A percentile compares a stretch with the other conserved stretches of the same genome.
These are phyloP conservation scores for Morphnarchus princeps DNA, from an alignment of 2,113 vertebrate species.

Conservation along the genomic window DNA sequence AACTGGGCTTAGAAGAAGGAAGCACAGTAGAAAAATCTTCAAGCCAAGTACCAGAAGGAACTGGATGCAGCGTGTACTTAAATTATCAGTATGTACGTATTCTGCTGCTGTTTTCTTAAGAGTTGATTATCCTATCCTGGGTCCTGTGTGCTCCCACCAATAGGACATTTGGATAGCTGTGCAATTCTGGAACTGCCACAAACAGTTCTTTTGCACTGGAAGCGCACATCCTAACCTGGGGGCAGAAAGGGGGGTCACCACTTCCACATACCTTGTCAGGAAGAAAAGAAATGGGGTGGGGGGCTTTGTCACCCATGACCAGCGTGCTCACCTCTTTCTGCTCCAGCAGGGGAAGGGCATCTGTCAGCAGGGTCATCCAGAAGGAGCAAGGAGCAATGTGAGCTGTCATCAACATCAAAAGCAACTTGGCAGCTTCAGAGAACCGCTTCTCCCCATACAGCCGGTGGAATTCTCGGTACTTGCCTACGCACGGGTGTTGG, in stretches of 20 bases:
- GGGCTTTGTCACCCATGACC: accelerated
- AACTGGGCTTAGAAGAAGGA: neutral
- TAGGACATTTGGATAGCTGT: neutral
- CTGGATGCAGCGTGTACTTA: accelerated
- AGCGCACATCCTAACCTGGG: neutral
- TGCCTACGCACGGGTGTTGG: constrained; percentile 57
- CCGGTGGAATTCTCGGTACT: constrained; percentile 95
- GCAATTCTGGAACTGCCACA: neutral
- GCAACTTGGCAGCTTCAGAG: constrained; percentile 82
- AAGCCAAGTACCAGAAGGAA: neutral
- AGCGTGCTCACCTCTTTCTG: constrained; percentile 84
- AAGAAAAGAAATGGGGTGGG: neutral
- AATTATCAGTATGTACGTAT: neutral
- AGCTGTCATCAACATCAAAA: constrained; percentile 93
- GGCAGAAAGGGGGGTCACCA: neutral
- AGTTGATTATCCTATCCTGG: neutral
- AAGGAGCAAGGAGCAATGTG: constrained; percentile 92
- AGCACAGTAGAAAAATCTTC: neutral
- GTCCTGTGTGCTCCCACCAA: neutral
- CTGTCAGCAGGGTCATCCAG: constrained; percentile 94
- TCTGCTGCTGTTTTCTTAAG: neutral
- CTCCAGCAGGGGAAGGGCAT: constrained; percentile 92
- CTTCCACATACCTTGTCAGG: neutral
- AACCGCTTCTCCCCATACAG: constrained; percentile 88
- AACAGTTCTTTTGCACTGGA: neutral